A percentile compares a stretch with the other conserved stretches of the same genome.
Evolutionary conservation across 2,113 vertebrate genomes (phyloP).

Genomic region (Gymnocephalus cernua): DNA sequence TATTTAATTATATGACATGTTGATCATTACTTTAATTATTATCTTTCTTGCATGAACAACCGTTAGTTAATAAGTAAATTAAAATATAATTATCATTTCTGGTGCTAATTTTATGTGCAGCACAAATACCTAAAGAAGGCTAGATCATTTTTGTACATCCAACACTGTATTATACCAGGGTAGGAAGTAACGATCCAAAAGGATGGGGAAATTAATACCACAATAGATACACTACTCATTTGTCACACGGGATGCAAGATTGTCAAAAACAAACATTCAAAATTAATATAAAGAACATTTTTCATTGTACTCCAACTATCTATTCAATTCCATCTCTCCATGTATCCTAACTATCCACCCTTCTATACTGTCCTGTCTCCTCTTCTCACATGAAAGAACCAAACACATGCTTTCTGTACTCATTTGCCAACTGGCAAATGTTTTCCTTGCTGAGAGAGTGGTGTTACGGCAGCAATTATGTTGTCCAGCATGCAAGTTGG

Average conservation of each 20-base stretch:
- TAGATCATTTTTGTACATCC: neutral
- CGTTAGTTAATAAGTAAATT: slow-evolving; percentile 67
- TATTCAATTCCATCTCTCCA: no score
- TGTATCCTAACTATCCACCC: no score
- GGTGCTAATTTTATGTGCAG: slow-evolving; percentile 34
- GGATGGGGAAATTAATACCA: neutral
- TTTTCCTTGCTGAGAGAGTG: no score
- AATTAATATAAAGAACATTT: no score
- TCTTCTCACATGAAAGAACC: no score
- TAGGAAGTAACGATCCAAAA: neutral
- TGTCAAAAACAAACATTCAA: neutral
- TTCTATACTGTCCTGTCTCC: no score
- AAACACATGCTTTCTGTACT: no score
- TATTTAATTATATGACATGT: slow-evolving; percentile 65
- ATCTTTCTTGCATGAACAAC: slow-evolving; percentile 70
- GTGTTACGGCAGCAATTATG: no score
- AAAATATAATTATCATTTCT: slow-evolving; percentile 69
- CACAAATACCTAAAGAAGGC: slow-evolving; percentile 11
- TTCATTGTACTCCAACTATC: no score
- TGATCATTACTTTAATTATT: slow-evolving; percentile 71
- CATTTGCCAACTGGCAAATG: no score
- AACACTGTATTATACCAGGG: neutral
- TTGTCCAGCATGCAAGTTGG: no score
- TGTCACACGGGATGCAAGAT: no score
- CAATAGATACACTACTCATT: neutral